Evolutionary conservation across 30 jellyfish, hydroid and myxozoan genomes (phyloP), one percentile per base, ranked within the genome.

Genomic region (Catostylus mosaicus): DNA sequence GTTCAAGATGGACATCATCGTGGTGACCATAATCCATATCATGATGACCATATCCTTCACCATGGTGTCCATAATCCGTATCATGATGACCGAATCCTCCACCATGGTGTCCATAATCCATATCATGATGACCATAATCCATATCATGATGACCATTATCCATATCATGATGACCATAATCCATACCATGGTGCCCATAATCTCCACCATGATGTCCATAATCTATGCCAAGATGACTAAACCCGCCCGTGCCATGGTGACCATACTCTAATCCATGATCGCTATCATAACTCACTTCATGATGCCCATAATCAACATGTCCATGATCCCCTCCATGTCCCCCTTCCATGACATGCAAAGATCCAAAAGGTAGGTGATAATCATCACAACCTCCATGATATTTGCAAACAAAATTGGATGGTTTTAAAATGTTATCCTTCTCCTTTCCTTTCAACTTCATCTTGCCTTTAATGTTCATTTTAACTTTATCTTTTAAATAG

Each of bases 261-360:
- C 91, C 91, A 33, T n/a, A 43, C 8, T 47, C 84, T 1, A 33
- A 46, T n/a, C 72, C 57, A 26, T 56, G 65, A 62, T 71, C 85
- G 1, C 29, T 14, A 2, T 51, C 78, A 59, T 77, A 76, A 33
- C 67, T 63, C 9, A 30, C 56, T 48, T 82, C 97, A 24, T 59
- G 60, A 22, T 76, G 88, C 16, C 96, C 71, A 31, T 76, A 22
- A 40, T 82, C 82, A 31, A 61, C 82, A 43, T 26, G 32, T 31
- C 82, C 89, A 3, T 40, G 51, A 32, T 47, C 65, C 1, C 60
- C 73, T 2, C 60, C 71, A 30, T 77, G 75, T 19, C 79, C 68
- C 0, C 91, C 86, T 80, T 80, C 90, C 62, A 52, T 32, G 12
- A 82, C 92, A 43, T 82, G 92, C n/a, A 82, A 57, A 3, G 92